Evolutionary conservation across 2,113 vertebrate genomes (phyloP).

Genomic region (Ornithorhynchus anatinus): DNA sequence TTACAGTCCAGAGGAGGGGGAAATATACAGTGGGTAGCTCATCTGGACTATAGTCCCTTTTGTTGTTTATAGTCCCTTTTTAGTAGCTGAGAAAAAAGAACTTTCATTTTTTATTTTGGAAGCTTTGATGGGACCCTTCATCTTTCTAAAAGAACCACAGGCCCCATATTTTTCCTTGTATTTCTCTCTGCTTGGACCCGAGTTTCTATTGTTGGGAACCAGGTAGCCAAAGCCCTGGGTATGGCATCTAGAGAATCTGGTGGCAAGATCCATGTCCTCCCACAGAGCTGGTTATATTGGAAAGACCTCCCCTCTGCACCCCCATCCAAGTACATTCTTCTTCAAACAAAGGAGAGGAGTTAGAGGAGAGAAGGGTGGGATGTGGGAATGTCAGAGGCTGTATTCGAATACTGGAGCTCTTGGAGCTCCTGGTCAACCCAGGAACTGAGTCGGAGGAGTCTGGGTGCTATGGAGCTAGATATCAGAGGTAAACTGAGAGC

Average conservation of each 20-base stretch:
- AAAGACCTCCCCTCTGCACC: neutral
- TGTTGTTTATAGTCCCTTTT: neutral
- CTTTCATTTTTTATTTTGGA: slow-evolving; percentile 2
- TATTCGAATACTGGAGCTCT: too few relatives aligned
- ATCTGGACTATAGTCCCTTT: too few relatives aligned
- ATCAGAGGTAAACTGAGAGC: too few relatives aligned
- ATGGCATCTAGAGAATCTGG: neutral
- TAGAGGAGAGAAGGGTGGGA: neutral
- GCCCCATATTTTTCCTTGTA: too few relatives aligned
- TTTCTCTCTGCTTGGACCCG: neutral
- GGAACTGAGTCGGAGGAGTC: too few relatives aligned
- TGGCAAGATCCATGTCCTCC: neutral
- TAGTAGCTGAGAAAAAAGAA: neutral
- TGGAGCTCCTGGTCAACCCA: too few relatives aligned
- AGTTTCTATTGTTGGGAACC: neutral
- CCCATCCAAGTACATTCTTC: neutral
- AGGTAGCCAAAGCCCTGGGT: neutral
- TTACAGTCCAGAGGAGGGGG: too few relatives aligned
- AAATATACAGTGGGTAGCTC: too few relatives aligned
- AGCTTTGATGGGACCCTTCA: neutral
- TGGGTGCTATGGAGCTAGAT: too few relatives aligned
- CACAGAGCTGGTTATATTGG: neutral
- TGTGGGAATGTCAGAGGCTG: too few relatives aligned
- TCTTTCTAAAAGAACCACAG: neutral
- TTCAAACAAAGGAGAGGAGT: neutral